Conservation (phyloP, 2,888 invertebrate species). For the Drosophila lutescens region DNA sequence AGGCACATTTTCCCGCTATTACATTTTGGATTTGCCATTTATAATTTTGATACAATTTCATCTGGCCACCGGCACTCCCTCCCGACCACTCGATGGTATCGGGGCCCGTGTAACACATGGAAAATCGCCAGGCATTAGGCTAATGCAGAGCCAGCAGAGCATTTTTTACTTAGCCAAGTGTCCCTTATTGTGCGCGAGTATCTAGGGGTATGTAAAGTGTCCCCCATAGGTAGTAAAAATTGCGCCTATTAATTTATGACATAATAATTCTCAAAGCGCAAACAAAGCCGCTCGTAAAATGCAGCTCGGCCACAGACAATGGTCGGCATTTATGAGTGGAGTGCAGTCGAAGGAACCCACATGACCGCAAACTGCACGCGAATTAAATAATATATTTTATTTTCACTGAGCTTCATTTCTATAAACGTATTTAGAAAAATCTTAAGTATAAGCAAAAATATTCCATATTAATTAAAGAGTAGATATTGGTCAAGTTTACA, state of each 20-base stretch:
- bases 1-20: background rate
- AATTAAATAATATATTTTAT: too few species aligned
- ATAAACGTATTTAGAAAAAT: too few species aligned
- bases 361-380: constrained; percentile 36
- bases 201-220: constrained; percentile 35
- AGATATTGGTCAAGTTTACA: too few species aligned
- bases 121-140: constrained; percentile 57
- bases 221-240: constrained; percentile 60
- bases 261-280: constrained; percentile 79
- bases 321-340: constrained; percentile 60
- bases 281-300: constrained; percentile 76
- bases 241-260: constrained; percentile 79
- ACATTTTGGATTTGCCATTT: constrained; percentile 7
- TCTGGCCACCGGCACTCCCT: constrained; percentile 6
- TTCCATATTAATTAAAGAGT: too few species aligned
- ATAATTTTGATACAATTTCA: constrained; percentile 11
- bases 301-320: constrained; percentile 65
- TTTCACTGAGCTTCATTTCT: too few species aligned
- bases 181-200: constrained; percentile 45
- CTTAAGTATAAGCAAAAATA: too few species aligned
- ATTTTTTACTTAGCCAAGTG: constrained; percentile 66
- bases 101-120: constrained; percentile 53
- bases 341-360: constrained; percentile 49
- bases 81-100: constrained; percentile 24
- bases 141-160: constrained; percentile 65